Evolutionary conservation across 2,113 vertebrate species (phyloP), one percentile per base, ranked within the genome.

Genomic region (Halcyon malimbica): DNA sequence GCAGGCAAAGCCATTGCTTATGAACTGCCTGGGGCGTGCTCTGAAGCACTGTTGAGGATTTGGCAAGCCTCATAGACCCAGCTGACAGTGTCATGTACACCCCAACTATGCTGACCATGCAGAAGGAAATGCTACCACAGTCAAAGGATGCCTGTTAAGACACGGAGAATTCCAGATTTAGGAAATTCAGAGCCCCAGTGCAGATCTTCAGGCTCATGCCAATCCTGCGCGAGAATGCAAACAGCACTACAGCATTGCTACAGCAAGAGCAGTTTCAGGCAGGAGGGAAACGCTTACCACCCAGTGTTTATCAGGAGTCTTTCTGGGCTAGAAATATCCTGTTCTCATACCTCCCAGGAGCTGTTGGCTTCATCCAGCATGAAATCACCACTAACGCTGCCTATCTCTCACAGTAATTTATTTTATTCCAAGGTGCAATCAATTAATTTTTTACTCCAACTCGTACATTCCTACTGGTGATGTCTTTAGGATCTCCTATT

Each of bases 391-490:
- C 62, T 92, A 79, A 63, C 6, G 0, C 44, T 76, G 76, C 57
- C 53, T 87, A 44, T 37, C 10, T 79, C 41, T 91, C 77, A 71
- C 41, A 92, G 62, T 20, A 78, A 65, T 92, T 89, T 71, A 95
- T 87, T 84, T 90, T 28, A 60, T 77, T 92, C 88, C 42, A 39
- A 87, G 62, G 87, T 91, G 69, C 57, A 96, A 89, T 89, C 77
- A 91, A 75, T 84, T 89, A 29, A n/a, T 71, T 53, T 76, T 96
- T 93, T 69, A 79, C 24, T 91, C 82, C 63, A 91, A n/a, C 54
- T 85, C 8, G 3, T 24, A 57, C 44, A 79, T 82, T 84, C 59
- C 81, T 87, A 46, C 44, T 71, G 28, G 18, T 62, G 81, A 93
- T 81, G 57, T 79, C 87, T 94, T 94, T 13, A 78, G 80, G 70